Conservation (phyloP, 2,797 vertebrate species). For the Pelobates cultripes region DNA sequence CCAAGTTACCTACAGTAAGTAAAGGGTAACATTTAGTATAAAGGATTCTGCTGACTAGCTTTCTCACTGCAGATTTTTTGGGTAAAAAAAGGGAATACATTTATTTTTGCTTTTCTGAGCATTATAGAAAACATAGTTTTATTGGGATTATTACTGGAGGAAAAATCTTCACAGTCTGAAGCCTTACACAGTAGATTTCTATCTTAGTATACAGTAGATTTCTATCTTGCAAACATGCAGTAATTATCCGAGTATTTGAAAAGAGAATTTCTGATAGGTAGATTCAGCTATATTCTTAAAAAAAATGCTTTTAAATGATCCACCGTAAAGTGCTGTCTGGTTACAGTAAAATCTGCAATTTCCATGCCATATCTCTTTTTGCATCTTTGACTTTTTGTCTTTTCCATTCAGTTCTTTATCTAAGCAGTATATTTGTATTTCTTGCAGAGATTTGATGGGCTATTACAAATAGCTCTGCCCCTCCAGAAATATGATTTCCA, state of each 20-base stretch:
- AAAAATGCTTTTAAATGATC: neutral
- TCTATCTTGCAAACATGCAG: neutral
- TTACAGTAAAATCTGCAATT: constrained; percentile 3
- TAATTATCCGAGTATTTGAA: neutral
- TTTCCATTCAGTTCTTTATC: constrained; percentile 23
- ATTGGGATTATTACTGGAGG: no score
- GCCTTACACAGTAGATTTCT: no score
- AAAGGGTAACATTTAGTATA: no score
- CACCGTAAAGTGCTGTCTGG: neutral
- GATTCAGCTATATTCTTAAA: neutral
- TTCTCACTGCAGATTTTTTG: no score
- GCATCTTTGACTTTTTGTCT: constrained; percentile 26
- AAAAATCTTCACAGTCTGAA: no score
- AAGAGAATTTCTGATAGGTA: neutral
- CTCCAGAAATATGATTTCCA: constrained; percentile 17
- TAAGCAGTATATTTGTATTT: constrained; percentile 18
- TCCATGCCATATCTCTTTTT: constrained; percentile 1
- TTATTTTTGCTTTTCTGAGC: no score
- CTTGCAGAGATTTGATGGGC: constrained; percentile 21
- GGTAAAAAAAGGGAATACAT: no score
- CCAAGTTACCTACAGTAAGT: no score
- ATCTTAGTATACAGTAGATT: no score
- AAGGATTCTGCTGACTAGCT: no score
- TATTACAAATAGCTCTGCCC: neutral
- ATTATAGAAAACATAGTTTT: no score